phyloP scores from a whole-genome alignment of 92 coral and sea anemone species.

The Hydrozoanthus gracilis region DNA sequence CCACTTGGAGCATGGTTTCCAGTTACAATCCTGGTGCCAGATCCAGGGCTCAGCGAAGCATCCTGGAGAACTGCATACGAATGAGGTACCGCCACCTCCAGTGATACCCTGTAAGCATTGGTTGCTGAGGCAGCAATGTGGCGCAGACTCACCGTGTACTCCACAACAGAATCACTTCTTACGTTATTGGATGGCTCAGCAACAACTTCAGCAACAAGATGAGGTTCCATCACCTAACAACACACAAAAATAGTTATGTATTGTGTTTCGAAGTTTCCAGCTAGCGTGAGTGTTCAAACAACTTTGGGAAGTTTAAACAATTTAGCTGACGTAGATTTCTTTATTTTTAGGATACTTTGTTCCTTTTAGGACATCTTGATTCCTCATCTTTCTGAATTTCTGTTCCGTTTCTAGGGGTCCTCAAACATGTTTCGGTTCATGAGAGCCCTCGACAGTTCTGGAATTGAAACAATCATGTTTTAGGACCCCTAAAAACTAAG shows the following conservation, averaged over 20 bases:
- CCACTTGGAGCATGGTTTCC: conserved; percentile 80
- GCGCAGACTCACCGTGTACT: conserved; percentile 64
- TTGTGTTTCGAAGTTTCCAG: background rate
- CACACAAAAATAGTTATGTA: background rate
- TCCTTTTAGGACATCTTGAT: too few species aligned
- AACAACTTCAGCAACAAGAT: conserved; percentile 55
- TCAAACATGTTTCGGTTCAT: too few species aligned
- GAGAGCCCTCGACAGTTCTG: too few species aligned
- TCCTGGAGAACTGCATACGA: conserved; percentile 58
- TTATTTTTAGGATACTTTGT: too few species aligned
- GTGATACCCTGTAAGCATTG: conserved; percentile 78
- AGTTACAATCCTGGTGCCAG: conserved; percentile 52
- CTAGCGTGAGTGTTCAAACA: too few species aligned
- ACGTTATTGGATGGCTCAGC: conserved; percentile 63
- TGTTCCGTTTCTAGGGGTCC: too few species aligned
- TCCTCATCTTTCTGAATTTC: too few species aligned
- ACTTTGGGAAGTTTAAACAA: too few species aligned
- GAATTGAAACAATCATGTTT: too few species aligned
- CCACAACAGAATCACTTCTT: conserved; percentile 53
- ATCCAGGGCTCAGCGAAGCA: conserved; percentile 36
- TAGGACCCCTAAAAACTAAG: too few species aligned
- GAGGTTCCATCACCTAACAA: conserved; percentile 81
- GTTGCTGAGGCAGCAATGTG: conserved; percentile 67
- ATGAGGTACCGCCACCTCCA: conserved; percentile 81
- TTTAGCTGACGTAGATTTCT: too few species aligned